Base-by-base conservation (phyloP, 2,113 vertebrate genomes). In the Stigmatopora nigra region DNA sequence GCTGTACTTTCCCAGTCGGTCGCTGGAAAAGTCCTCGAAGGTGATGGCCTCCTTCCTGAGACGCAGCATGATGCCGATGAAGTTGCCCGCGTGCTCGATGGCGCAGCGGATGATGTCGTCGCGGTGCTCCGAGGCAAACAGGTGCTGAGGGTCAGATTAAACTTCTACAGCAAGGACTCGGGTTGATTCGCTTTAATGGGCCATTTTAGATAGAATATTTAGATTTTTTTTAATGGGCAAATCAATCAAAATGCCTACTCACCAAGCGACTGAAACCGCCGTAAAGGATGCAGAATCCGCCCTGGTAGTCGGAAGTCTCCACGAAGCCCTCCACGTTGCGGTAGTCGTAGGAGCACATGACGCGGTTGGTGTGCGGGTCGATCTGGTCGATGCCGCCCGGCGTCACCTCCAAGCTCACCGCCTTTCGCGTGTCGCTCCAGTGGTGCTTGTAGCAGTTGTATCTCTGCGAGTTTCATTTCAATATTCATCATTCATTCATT, bases 371-470 rank as follows among this genome's bases (percentile, higher is more conserved):
- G 69, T 91, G 86, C 60, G 95, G 93, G 84, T 95, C 93, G 47
- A 98, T 98, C 78, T 99, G 97, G 87, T 99, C 97, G 82, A 99
- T 93, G 72, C 97, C 94, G 64, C 96, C 97, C 48, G 96, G 95
- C 22, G 96, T 99, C 75, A 99, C 95, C 89, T 99, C 97, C 78
- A 99, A 85, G 84, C 93, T 83, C 68, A 98, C 93, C 59, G 91
- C 38, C 87, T 90, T 95, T 70, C 95, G 89, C 0, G 88, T 73
- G 69, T 99, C 97, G 69, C 94, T 99, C 97, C 97, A 99, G 82
- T 99, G 97, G 82, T 99, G 97, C 81, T 99, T 99, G 80, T 91
- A 98, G 87, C 97, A 99, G 87, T 95, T 96, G 78, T 96, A 99
- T 62, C 96, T 95, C 97, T 92, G n/a, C n/a, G n/a, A n/a, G n/a